Evolutionary conservation across 2,113 vertebrate species (phyloP).

Genomic region (Vulpes ferrilata): DNA sequence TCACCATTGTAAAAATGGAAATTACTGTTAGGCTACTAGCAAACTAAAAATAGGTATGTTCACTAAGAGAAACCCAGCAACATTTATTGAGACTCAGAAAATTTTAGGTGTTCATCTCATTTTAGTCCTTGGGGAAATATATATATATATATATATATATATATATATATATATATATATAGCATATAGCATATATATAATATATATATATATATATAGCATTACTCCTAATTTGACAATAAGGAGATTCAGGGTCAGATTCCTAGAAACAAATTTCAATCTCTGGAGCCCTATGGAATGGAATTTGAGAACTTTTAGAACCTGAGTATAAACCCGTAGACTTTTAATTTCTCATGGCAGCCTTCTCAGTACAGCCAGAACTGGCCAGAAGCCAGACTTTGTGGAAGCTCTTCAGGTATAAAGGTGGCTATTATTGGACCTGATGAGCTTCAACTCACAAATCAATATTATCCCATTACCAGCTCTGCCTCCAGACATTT

Average conservation of each 20-base stretch:
- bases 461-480: constrained; percentile 70
- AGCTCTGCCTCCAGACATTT: constrained; percentile 43
- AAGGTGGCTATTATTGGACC: constrained; percentile 16
- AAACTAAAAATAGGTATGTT: constrained; percentile 39
- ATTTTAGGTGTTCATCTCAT: constrained; percentile 53
- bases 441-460: constrained; percentile 46
- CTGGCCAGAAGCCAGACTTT: constrained; percentile 37
- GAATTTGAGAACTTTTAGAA: constrained; percentile 49
- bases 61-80: constrained; percentile 30
- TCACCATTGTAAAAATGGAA: constrained; percentile 32
- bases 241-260: neutral
- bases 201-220: neutral
- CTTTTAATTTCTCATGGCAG: constrained; percentile 16
- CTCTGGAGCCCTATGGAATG: neutral
- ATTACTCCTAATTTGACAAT: constrained; percentile 21
- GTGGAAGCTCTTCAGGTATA: neutral
- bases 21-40: neutral
- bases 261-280: constrained; percentile 52
- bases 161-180: neutral
- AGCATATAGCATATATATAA: no score
- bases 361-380: neutral
- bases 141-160: neutral
- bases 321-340: neutral
- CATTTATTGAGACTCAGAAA: neutral
- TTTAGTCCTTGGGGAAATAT: constrained; percentile 32